Evolutionary conservation across 2,113 vertebrate genomes (phyloP).

Genomic region (Elgaria multicarinata): DNA sequence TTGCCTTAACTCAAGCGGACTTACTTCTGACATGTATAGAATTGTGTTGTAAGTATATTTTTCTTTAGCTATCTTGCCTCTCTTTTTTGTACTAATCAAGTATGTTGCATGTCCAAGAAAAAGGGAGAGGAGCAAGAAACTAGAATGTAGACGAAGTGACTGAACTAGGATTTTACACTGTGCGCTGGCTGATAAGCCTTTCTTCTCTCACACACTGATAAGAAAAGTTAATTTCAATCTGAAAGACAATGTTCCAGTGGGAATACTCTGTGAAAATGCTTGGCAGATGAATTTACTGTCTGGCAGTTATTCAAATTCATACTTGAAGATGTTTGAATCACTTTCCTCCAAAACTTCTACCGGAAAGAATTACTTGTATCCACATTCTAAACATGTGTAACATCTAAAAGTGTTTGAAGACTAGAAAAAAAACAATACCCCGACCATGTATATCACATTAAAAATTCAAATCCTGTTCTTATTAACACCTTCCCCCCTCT

Average conservation of each 20-base stretch:
- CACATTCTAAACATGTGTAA: not conserved
- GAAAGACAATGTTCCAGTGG: slow-evolving; percentile 56
- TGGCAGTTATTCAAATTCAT: slow-evolving; percentile 70
- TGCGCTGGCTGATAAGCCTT: slow-evolving; percentile 50
- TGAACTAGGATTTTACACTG: slow-evolving; percentile 64
- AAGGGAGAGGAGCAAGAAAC: not conserved
- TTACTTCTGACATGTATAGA: not conserved
- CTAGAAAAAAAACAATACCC: not conserved
- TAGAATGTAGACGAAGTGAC: slow-evolving; percentile 54
- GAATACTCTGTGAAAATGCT: slow-evolving; percentile 65
- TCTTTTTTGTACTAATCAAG: slow-evolving; percentile 42
- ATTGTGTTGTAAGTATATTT: slow-evolving; percentile 28
- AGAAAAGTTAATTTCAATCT: slow-evolving; percentile 74
- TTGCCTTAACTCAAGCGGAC: not conserved
- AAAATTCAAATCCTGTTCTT: not conserved
- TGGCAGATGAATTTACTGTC: slow-evolving; percentile 74
- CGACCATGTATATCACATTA: not conserved
- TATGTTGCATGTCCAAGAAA: slow-evolving; percentile 52
- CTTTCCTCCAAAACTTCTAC: slow-evolving; percentile 51
- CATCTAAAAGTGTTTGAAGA: not conserved
- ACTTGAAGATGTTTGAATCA: slow-evolving; percentile 63
- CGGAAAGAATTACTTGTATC: slow-evolving; percentile 41
- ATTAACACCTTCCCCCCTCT: not conserved
- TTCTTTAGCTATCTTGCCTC: slow-evolving; percentile 52
- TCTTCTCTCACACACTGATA: slow-evolving; percentile 71